A percentile compares a stretch with the other conserved stretches of the same genome.
Conservation (phyloP, 1,140 invertebrate genomes). For the Homalodisca vitripennis region DNA sequence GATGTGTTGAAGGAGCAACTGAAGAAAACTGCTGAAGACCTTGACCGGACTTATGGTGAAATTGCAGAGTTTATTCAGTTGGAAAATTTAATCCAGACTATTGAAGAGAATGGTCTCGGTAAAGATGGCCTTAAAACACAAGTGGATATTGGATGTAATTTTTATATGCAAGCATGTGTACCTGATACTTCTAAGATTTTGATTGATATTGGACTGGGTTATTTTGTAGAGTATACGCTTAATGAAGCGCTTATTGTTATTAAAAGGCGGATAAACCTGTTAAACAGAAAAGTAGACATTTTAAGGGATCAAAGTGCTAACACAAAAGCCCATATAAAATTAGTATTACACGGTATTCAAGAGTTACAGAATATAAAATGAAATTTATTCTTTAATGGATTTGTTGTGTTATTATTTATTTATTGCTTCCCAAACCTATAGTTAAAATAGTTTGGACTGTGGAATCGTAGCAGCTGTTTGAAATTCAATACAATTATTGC, state of each 20-base stretch:
- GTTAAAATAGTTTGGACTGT: no score
- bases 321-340: slow-evolving; percentile 77
- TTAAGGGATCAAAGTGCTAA: slow-evolving; percentile 63
- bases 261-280: slow-evolving; percentile 63
- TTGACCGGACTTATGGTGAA: slow-evolving; percentile 63
- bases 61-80: slow-evolving; percentile 72
- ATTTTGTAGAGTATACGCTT: slow-evolving; percentile 70
- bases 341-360: slow-evolving; percentile 65
- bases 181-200: slow-evolving; percentile 65
- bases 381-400: slow-evolving; percentile 1
- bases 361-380: slow-evolving; percentile 50
- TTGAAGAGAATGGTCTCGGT: slow-evolving; percentile 53
- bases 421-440: background rate
- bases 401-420: background rate
- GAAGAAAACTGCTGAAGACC: slow-evolving; percentile 55
- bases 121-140: slow-evolving; percentile 70
- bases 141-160: slow-evolving; percentile 74
- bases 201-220: slow-evolving; percentile 72
- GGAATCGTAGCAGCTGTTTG: no score
- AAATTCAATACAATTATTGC: no score
- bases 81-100: slow-evolving; percentile 59
- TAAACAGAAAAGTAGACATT: slow-evolving; percentile 61
- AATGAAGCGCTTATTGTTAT: slow-evolving; percentile 70
- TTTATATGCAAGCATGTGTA: slow-evolving; percentile 70
- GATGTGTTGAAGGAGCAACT: slow-evolving; percentile 65